Evolutionary conservation across 2,797 vertebrate species (phyloP), one percentile per base, ranked within the genome.

Genomic region (Sebastes miniatus): DNA sequence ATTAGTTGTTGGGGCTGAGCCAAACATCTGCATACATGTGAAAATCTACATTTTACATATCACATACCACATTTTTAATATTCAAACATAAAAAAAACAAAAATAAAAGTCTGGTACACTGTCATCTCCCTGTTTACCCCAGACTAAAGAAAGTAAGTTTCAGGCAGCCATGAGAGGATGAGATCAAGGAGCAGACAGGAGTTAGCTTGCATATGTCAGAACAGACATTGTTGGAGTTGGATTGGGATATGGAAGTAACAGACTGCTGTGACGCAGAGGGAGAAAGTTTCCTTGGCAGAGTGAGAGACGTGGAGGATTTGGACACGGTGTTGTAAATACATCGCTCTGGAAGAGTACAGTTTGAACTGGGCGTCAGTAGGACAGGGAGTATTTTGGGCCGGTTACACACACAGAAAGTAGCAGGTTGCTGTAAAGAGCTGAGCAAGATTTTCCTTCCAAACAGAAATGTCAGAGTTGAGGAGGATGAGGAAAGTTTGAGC

Each of bases 181-280:
- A 89, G 79, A 64, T 87, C 84, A 91, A 43, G 68, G 68, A 73
- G 63, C 85, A 78, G 81, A 71, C 70, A 12, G 73, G 61, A 81
- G 68, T 80, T 83, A 25, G 65, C 69, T 39, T n/a, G 58, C 62
- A 50, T 31, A 56, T 80, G 81, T 79, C 67, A 84, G 82, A 59
- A 25, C 66, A 66, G 75, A 68, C 76, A 2, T 24, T 63, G 84
- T 71, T 84, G 79, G 71, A 72, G 70, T 85, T 92, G 77, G 89
- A 90, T 36, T 9, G 3, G 1, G 69, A 67, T 36, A 77, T 89
- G 88, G 90, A 93, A 89, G 87, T 88, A 79, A 86, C 89, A 80
- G 73, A 29, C 63, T 29, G 72, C 80, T 27, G 88, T 88, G 88
- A 88, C 52, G 76, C 86, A 84, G 80, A 69, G 54, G 68, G 90